phyloP scores from a whole-genome alignment of 1,140 invertebrate genomes.

The Pogonomyrmex barbatus region DNA sequence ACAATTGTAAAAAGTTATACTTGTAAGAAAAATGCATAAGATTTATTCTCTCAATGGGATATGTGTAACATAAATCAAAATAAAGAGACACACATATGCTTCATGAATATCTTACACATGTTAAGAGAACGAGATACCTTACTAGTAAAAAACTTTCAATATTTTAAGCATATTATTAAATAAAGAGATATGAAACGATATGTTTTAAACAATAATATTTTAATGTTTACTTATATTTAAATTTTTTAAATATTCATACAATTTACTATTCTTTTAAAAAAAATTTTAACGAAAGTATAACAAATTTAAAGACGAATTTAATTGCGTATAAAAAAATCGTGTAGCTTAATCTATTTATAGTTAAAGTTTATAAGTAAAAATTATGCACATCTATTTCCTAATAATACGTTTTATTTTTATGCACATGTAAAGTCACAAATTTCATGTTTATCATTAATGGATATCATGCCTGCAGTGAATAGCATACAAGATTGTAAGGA shows the following conservation, averaged over 20 bases:
- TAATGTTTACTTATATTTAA: not conserved
- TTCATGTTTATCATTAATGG: slow-evolving; percentile 15
- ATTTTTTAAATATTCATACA: not conserved
- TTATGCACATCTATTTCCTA: not conserved
- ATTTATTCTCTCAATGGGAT: not conserved
- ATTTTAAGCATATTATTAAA: not conserved
- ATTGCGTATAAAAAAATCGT: not conserved
- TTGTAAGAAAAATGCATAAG: not conserved
- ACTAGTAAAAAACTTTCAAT: too few relatives aligned
- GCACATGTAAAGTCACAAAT: not conserved
- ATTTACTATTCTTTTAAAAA: not conserved
- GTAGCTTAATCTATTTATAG: not conserved
- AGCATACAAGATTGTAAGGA: slow-evolving; percentile 14
- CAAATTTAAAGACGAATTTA: not conserved
- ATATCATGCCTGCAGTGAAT: slow-evolving; percentile 39
- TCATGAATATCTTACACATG: not conserved
- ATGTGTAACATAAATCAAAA: not conserved
- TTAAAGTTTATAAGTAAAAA: not conserved
- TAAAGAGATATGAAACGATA: not conserved
- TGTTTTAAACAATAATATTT: not conserved
- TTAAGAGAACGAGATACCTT: not conserved
- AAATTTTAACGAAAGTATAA: not conserved
- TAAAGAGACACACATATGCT: not conserved
- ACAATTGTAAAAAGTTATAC: not conserved
- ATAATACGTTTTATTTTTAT: not conserved